Evolutionary conservation across 2,888 invertebrate species (phyloP).

Genomic region (Spisula subtruncata): DNA sequence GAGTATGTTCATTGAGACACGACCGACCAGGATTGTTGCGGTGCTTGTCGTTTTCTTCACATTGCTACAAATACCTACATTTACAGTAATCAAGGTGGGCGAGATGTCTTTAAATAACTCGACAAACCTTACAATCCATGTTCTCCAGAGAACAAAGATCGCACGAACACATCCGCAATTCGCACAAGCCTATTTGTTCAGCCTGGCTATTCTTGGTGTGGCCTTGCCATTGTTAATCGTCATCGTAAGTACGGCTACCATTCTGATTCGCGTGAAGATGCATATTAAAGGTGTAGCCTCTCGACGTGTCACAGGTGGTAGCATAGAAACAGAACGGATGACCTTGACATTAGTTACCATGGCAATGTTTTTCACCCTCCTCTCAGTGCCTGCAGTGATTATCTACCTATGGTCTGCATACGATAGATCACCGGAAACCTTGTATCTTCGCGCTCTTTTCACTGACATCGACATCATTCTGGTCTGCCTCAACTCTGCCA

Average conservation of each 20-base stretch:
- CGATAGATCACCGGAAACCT: background rate
- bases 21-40: background rate
- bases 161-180: background rate
- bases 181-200: background rate
- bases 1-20: constrained; percentile 25
- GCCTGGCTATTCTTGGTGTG: background rate
- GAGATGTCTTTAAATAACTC: background rate
- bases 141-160: background rate
- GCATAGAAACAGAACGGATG: constrained; percentile 30
- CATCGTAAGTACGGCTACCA: background rate
- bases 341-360: constrained; percentile 23
- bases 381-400: background rate
- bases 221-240: constrained; percentile 24
- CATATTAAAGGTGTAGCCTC: background rate
- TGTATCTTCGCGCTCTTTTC: constrained; percentile 8
- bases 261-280: background rate
- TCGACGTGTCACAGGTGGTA: background rate
- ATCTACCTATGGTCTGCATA: constrained; percentile 20
- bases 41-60: background rate
- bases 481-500: constrained; percentile 8
- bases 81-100: background rate
- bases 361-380: constrained; percentile 27
- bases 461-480: constrained; percentile 14
- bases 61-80: constrained; percentile 21
- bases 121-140: background rate